Conservation (phyloP, 2,888 invertebrate species). For the Nephrotoma flavescens region DNA sequence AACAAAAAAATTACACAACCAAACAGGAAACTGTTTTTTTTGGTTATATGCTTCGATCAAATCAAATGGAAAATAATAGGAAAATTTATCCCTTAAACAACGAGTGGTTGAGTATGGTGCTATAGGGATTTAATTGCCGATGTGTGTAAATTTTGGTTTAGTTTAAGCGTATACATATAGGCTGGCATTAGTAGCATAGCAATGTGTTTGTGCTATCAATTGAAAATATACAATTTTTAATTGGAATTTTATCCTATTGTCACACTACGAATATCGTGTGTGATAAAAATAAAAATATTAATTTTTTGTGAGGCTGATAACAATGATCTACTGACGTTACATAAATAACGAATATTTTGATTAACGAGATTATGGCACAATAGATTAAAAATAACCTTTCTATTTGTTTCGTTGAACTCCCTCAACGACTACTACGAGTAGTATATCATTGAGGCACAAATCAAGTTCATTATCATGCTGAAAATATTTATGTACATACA, state of each 20-base stretch:
- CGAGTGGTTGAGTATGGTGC: neutral
- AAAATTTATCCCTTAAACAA: neutral
- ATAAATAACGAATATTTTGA: neutral
- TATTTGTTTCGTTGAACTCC: neutral
- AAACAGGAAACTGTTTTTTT: neutral
- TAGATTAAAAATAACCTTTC: neutral
- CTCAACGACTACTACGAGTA: neutral
- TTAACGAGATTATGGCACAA: neutral
- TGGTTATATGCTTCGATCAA: neutral
- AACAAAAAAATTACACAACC: neutral
- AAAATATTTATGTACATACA: neutral
- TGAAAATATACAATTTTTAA: neutral
- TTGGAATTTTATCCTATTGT: neutral
- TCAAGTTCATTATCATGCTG: neutral
- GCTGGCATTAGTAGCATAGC: neutral
- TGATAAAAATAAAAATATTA: neutral
- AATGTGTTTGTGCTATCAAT: neutral
- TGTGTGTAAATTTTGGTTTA: neutral
- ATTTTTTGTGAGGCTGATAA: neutral
- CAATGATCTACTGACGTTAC: neutral
- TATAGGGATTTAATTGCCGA: neutral
- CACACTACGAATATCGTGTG: neutral
- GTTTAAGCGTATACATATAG: neutral
- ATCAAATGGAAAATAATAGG: neutral
- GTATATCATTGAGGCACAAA: neutral